Evolutionary conservation across 2,888 invertebrate genomes (phyloP).

Genomic region (Nomada hirtipes): DNA sequence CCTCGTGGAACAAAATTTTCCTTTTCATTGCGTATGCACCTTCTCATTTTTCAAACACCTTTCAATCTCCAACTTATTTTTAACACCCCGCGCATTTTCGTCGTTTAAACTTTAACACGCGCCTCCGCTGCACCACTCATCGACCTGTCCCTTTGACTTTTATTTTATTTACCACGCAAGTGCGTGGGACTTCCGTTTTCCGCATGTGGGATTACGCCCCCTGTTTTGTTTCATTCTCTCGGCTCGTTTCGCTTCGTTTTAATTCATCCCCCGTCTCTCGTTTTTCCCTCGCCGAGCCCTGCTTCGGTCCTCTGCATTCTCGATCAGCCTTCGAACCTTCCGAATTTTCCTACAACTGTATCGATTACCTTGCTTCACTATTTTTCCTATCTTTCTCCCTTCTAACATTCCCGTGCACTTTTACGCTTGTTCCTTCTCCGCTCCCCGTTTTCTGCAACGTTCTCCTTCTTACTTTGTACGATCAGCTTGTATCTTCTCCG

Average conservation of each 20-base stretch:
- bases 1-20: too few species aligned
- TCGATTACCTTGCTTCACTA: neutral
- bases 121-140: neutral
- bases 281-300: too few species aligned
- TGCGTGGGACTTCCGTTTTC: slow-evolving; percentile 1
- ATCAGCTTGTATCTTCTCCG: too few species aligned
- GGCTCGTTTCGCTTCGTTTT: neutral
- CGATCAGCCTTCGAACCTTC: neutral
- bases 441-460: neutral
- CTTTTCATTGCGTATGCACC: neutral
- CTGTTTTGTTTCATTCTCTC: neutral
- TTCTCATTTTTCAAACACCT: neutral
- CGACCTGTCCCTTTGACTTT: slow-evolving; percentile 25
- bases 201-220: neutral
- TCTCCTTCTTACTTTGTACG: too few species aligned
- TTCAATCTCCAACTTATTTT: neutral
- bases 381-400: neutral
- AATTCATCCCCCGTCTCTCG: neutral
- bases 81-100: neutral
- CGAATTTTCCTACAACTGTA: neutral
- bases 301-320: neutral
- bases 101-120: neutral
- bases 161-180: neutral
- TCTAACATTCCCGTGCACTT: too few species aligned
- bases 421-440: neutral